Evolutionary conservation across 2,113 vertebrate genomes (phyloP), one percentile per base, ranked within the genome.

Genomic region (Toxotes jaculatrix): DNA sequence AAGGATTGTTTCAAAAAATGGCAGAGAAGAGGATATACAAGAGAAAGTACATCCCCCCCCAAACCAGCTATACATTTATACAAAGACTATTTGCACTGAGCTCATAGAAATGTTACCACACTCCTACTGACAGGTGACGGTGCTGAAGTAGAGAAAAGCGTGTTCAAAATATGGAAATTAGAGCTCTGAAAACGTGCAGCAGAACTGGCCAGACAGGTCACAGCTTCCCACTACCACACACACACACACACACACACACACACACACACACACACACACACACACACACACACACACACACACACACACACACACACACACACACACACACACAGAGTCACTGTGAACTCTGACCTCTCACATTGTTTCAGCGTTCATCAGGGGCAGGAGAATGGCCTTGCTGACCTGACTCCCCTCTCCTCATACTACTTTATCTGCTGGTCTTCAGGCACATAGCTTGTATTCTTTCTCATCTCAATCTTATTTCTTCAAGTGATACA

Each of bases 331-430:
- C 31, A 71, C 36, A 73, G 83, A 84, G 84, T 56, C 69, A 56
- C 49, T 42, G 59, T 86, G 87, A 89, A 21, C 91, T 79, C 34
- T 86, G 80, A 86, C 78, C 80, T 79, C 51, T 7, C 8, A 23
- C 32, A 34, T 56, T 51, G 61, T 56, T 40, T 7, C n/a, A 55
- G 4, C 49, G 40, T 70, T 23, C n/a, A 27, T 49, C 31, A 45
- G 27, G 60, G 55, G 67, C 53, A 17, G 70, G 55, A 51, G 59
- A 73, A n/a, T 31, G 10, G 11, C 67, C 49, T 2, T 0, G 11
- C 0, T 79, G 57, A 63, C 40, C 32, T 16, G 1, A 34, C 57
- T 36, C 38, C 16, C 32, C n/a, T 40, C 47, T 42, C 38, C 27
- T 56, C 4, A 2, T 27, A 7, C 12, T 27, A 7, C 11, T 23